Percentiles rank a stretch among this genome's conserved stretches.
Evolutionary conservation across 2,888 invertebrate genomes (phyloP).

Genomic region (Ommatoiulus sabulosus): DNA sequence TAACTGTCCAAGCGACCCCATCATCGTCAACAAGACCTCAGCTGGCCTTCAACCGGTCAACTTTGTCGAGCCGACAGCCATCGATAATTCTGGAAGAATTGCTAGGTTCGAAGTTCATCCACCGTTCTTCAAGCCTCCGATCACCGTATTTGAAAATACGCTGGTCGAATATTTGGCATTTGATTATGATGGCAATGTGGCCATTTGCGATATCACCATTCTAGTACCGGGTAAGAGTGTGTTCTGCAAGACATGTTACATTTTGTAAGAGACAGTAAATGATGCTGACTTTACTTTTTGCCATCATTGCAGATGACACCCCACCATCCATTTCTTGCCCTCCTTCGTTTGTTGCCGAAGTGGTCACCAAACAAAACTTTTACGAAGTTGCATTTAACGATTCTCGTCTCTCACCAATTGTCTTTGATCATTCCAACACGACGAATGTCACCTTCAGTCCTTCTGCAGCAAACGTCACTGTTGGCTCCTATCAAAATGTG

Average conservation of each 20-base stretch:
- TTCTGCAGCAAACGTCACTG: conserved; percentile 60
- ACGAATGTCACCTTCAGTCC: conserved; percentile 66
- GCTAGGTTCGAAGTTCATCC: conserved; percentile 93
- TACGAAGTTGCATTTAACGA: conserved; percentile 93
- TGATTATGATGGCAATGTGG: conserved; percentile 97
- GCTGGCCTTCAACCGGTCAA: conserved; percentile 85
- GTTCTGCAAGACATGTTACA: not conserved
- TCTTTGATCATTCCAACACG: conserved; percentile 88
- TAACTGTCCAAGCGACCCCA: conserved; percentile 94
- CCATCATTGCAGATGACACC: conserved; percentile 78
- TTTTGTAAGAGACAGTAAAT: not conserved
- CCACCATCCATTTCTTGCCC: conserved; percentile 91
- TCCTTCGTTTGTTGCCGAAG: conserved; percentile 92
- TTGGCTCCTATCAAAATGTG: conserved; percentile 88
- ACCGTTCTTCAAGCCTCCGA: conserved; percentile 88
- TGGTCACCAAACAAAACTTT: conserved; percentile 89
- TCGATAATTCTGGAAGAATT: conserved; percentile 95
- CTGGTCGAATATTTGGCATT: conserved; percentile 96
- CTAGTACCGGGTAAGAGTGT: conserved; percentile 78
- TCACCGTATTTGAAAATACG: conserved; percentile 88
- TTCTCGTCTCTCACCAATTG: conserved; percentile 84
- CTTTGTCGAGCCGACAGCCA: conserved; percentile 92
- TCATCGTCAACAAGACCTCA: conserved; percentile 87
- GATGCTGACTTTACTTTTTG: not conserved
- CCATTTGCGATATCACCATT: conserved; percentile 95